Percentiles rank a stretch among this genome's conserved stretches.
These are phyloP conservation scores for Opisthograptis luteolata DNA, from an alignment of 2,888 invertebrate genomes.

Conservation along the genomic window DNA sequence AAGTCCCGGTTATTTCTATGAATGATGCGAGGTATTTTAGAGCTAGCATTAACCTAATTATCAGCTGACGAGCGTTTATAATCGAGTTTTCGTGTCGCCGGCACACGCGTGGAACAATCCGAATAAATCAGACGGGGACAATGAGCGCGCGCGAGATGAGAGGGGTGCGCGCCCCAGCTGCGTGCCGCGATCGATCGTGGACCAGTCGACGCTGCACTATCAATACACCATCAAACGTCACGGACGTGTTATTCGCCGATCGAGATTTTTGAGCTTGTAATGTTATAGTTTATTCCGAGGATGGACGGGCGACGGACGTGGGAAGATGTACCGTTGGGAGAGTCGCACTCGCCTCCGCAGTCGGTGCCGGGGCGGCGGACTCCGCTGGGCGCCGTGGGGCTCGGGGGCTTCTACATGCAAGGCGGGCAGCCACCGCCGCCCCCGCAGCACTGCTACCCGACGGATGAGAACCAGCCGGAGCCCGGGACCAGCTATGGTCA, in stretches of 20 bases:
- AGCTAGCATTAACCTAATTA: conserved; percentile 41
- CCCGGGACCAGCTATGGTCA: conserved; percentile 83
- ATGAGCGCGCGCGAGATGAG: conserved; percentile 70
- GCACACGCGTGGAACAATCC: conserved; percentile 50
- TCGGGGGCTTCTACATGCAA: conserved; percentile 95
- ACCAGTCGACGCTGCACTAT: conserved; percentile 70
- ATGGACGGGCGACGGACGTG: conserved; percentile 81
- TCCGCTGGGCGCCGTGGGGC: conserved; percentile 92
- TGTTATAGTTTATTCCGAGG: conserved; percentile 44
- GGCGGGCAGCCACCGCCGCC: conserved; percentile 81
- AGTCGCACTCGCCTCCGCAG: conserved; percentile 82
- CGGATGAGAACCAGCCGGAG: conserved; percentile 92
- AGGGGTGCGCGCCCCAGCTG: conserved; percentile 84
- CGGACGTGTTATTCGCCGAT: conserved; percentile 42
- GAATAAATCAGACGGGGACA: conserved; percentile 76
- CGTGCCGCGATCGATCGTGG: conserved; percentile 80
- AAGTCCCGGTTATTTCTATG: conserved; percentile 13
- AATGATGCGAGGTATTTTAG: conserved; percentile 20
- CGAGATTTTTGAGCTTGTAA: conserved; percentile 57
- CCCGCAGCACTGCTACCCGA: conserved; percentile 84
- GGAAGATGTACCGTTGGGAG: conserved; percentile 78
- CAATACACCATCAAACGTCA: conserved; percentile 56
- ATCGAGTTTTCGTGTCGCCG: conserved; percentile 45
- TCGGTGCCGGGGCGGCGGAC: conserved; percentile 89
- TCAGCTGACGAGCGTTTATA: conserved; percentile 48